phyloP scores from a whole-genome alignment of 2,113 vertebrate genomes.

The Fulica atra region DNA sequence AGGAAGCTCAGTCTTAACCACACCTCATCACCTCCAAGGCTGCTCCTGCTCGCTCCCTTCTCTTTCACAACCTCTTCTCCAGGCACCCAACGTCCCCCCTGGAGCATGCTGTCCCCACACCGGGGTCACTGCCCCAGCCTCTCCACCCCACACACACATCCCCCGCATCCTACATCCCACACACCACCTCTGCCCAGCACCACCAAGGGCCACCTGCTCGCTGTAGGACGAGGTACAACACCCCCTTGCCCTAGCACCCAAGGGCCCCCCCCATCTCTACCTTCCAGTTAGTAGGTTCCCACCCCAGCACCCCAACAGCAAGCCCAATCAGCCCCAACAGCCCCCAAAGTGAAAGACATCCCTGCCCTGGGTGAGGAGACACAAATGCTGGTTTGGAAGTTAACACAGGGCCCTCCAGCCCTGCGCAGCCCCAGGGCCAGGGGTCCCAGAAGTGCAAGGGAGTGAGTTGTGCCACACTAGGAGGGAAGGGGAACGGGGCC shows the following conservation, averaged over 20 bases:
- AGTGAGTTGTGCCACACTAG: constrained; percentile 41
- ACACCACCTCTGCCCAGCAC: background rate
- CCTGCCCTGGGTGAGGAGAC: background rate
- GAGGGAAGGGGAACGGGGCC: background rate
- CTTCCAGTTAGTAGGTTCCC: background rate
- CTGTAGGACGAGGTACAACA: background rate
- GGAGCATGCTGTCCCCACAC: background rate
- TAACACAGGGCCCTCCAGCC: background rate
- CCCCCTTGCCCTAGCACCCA: background rate
- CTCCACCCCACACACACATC: background rate
- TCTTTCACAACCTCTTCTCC: background rate
- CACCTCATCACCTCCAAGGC: background rate
- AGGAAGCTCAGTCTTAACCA: background rate
- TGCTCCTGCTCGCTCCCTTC: background rate
- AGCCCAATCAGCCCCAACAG: background rate
- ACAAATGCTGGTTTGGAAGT: constrained; percentile 42
- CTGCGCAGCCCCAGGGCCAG: background rate
- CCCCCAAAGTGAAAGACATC: background rate
- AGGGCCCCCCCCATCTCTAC: background rate
- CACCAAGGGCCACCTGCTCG: background rate
- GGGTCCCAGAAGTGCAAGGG: constrained; percentile 18
- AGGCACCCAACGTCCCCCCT: background rate
- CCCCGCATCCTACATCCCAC: background rate
- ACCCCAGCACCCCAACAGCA: background rate
- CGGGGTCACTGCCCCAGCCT: background rate